Evolutionary conservation across 2,888 invertebrate species (phyloP), one percentile per base, ranked within the genome.

Genomic region (Idaea dimidiata): DNA sequence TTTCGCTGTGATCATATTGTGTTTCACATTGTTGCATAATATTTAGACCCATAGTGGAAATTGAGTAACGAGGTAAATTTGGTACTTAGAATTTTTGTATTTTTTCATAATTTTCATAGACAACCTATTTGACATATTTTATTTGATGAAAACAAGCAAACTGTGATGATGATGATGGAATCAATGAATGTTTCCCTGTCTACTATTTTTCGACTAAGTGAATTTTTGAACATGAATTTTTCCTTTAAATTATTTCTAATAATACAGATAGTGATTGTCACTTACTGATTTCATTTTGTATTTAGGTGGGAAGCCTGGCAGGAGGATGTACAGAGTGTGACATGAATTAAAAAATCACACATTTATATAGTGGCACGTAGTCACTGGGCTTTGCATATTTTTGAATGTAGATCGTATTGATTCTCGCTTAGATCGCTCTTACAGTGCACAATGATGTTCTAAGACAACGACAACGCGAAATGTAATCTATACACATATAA

Each of bases 271-370:
- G 55, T 53, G 16, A 59, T 55, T 59, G 63, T 32, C 62, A 87
- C 88, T 88, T 78, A 88, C 88, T 71, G 80, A 83, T 84, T 86
- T 86, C 88, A 88, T 88, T 73, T 81, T 85, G 67, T 69, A 66
- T 69, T 59, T 66, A 67, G 74, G 72, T 72, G 75, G 73, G 67
- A 71, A 61, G 68, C 63, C 65, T 69, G 59, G 67, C 67, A 64
- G 67, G 78, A 77, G 65, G 74, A 73, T 75, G 68, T 58, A 68
- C 62, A 62, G 79, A 87, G 79, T 86, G 87, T 82, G 82, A 64
- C 72, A 60, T 31, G 64, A 68, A 66, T 67, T 59, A 54, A 66
- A 63, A 76, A 71, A 74, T 70, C 65, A 66, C 77, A 78, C 79
- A 75, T 73, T 81, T 87, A 82, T 87, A 87, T 87, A 87, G 74